Evolutionary conservation across 1,140 invertebrate species (phyloP), one percentile per base, ranked within the genome.

Genomic region (Rhopalosiphum padi): DNA sequence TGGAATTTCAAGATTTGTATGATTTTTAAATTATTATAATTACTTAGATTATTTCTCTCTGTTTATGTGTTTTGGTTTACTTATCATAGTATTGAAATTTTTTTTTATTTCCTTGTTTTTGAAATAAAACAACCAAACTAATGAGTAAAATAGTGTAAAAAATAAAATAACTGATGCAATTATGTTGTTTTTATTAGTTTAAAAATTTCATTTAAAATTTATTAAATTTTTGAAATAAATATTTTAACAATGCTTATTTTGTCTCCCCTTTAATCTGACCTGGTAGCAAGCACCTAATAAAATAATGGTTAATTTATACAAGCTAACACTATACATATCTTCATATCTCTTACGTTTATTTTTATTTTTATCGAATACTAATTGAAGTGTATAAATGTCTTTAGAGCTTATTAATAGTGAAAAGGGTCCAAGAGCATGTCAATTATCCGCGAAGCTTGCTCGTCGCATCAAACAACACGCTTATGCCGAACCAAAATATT

Each of bases 401-500:
- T 25, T 46, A 91, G 90, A n/a, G 11, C 15, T 22, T 2, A 25
- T 30, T 1, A n/a, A 68, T 11, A 41, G 48, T 43, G 53, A 91
- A 77, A 82, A 82, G 41, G 48, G 46, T 25, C 82, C 90, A 48
- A 91, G n/a, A 41, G 60, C 43, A 48, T 77, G 5, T 46, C 25
- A 35, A 48, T 46, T 91, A 77, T 21, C 90, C 18, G 11, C 23
- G 22, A 91, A 43, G 35, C 43, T 91, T 43, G 30, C 25, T 43
- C 90, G 43, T 11, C 90, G 90, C 25, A 46, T 77, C n/a, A 48
- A 77, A n/a, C 90, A 91, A 77, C 90, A 91, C 18, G 68, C 90
- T 43, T 82, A 91, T 9, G 90, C 90, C 2, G 90, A 91, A 91
- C 90, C 90, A 43, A 91, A 82, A 91, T 91, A 91, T 46, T 77